phyloP scores from a whole-genome alignment of 2,888 invertebrate genomes.

The Aphrophora alni region DNA sequence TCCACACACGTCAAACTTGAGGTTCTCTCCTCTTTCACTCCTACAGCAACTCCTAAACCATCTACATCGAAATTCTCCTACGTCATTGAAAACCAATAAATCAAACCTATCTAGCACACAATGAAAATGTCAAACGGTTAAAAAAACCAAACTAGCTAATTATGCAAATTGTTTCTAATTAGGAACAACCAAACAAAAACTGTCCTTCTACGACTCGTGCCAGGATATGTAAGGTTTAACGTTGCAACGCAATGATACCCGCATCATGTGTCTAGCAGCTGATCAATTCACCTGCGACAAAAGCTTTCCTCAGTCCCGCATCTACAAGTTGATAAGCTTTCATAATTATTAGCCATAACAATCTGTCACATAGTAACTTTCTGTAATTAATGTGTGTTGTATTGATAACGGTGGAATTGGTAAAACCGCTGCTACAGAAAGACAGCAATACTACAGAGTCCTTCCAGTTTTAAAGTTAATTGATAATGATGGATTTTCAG shows the following conservation, averaged over 20 bases:
- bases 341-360: slow-evolving; percentile 2
- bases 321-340: slow-evolving; percentile 5
- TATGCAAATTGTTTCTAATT: not conserved
- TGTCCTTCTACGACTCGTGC: not conserved
- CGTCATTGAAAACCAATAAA: too few species aligned
- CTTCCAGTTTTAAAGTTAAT: too few species aligned
- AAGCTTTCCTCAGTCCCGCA: slow-evolving; percentile 2
- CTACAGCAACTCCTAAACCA: too few species aligned
- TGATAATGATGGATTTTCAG: too few species aligned
- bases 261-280: not conserved
- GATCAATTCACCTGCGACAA: slow-evolving; percentile 6
- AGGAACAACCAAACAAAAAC: not conserved
- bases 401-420: not conserved
- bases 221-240: not conserved
- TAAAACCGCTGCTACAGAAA: too few species aligned
- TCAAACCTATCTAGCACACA: not conserved
- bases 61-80: too few species aligned
- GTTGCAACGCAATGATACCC: not conserved
- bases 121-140: not conserved
- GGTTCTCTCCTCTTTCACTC: too few species aligned
- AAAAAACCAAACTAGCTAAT: not conserved
- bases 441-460: too few species aligned
- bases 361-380: not conserved
- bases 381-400: not conserved
- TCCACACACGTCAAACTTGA: too few species aligned